Conservation (phyloP, 2,797 vertebrate species). For the Nyctalus aviator region DNA sequence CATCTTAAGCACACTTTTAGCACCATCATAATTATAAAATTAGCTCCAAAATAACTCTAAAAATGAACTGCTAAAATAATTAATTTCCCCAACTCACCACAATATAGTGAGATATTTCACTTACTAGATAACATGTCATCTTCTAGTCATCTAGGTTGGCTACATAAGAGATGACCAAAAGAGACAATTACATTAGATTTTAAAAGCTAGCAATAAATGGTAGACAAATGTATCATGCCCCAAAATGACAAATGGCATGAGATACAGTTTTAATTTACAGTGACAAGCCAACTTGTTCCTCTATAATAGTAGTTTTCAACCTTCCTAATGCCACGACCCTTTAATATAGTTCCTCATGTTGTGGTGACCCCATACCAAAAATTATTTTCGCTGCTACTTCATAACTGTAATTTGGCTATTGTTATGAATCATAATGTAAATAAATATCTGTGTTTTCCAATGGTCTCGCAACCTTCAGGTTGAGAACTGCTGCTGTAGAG, state of each 20-base stretch:
- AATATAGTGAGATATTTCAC: background rate
- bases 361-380: no score
- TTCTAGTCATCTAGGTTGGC: constrained; percentile 28
- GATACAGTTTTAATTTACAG: constrained; percentile 4
- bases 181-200: background rate
- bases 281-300: background rate
- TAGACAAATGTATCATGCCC: background rate
- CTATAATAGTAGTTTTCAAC: background rate
- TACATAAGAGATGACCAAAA: background rate
- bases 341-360: no score
- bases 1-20: background rate
- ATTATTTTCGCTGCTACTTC: no score
- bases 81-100: constrained; percentile 18
- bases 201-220: constrained; percentile 5
- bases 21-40: constrained; percentile 23
- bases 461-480: no score
- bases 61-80: background rate
- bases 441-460: no score
- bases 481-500: no score
- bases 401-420: no score
- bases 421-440: no score
- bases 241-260: constrained; percentile 50
- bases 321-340: no score
- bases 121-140: constrained; percentile 1
- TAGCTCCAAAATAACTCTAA: constrained; percentile 28